phyloP scores from a whole-genome alignment of 2,113 vertebrate genomes.

The Apeltes quadracus region DNA sequence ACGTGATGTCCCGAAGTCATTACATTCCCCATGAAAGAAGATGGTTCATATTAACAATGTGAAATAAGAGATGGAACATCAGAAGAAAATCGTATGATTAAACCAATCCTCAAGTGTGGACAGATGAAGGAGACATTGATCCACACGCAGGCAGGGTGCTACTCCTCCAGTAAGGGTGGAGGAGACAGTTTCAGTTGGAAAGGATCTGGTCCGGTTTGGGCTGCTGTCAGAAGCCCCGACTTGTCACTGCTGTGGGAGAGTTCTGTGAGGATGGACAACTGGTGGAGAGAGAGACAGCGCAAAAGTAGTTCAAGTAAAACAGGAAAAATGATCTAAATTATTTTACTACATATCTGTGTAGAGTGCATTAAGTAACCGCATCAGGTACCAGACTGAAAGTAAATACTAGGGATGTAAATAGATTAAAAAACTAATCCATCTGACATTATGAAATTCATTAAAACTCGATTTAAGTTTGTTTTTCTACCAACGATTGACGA shows the following conservation, averaged over 20 bases:
- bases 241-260: constrained; percentile 83
- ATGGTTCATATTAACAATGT: neutral
- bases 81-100: neutral
- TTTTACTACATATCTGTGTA: too few relatives aligned
- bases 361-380: too few relatives aligned
- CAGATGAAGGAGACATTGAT: neutral
- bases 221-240: constrained; percentile 73
- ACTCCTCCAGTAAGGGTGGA: constrained; percentile 89
- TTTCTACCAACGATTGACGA: too few relatives aligned
- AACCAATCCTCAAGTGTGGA: neutral
- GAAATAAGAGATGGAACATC: neutral
- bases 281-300: constrained; percentile 41
- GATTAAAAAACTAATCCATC: too few relatives aligned
- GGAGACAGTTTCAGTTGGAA: constrained; percentile 91
- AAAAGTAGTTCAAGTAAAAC: neutral
- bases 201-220: constrained; percentile 81
- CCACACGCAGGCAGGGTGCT: neutral
- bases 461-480: too few relatives aligned
- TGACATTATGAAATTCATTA: too few relatives aligned
- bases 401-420: too few relatives aligned
- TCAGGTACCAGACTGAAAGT: too few relatives aligned
- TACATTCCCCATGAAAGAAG: neutral
- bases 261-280: constrained; percentile 92
- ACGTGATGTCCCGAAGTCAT: neutral
- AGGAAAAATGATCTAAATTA: neutral